Percentiles rank a stretch among this genome's conserved stretches.
Evolutionary conservation across 2,888 invertebrate genomes (phyloP).

Genomic region (Amblyjoppa proteus): DNA sequence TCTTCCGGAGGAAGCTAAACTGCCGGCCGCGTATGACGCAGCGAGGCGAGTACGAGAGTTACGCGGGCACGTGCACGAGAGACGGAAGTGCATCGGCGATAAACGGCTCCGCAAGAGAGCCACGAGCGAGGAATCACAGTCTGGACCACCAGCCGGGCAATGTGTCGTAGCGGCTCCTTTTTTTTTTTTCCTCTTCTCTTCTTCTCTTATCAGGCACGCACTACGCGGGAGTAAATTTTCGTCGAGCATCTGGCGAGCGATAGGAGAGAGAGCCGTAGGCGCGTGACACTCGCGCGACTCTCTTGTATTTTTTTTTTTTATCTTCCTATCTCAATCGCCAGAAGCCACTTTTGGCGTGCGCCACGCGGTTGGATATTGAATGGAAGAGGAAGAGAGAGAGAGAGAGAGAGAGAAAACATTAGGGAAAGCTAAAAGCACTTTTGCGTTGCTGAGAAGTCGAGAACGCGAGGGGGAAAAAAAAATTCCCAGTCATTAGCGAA

Average conservation of each 20-base stretch:
- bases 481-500: slow-evolving; percentile 72
- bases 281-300: slow-evolving; percentile 66
- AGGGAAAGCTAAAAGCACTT: neutral
- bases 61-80: neutral
- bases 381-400: slow-evolving; percentile 11
- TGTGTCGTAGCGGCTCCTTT: slow-evolving; percentile 35
- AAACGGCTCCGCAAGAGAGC: slow-evolving; percentile 17
- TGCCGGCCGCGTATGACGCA: neutral
- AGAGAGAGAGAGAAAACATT: slow-evolving; percentile 12
- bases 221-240: slow-evolving; percentile 47
- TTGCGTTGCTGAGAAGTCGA: slow-evolving; percentile 11
- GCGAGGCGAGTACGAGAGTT: neutral
- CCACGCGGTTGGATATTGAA: slow-evolving; percentile 25
- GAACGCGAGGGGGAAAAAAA: slow-evolving; percentile 42
- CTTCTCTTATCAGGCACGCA: slow-evolving; percentile 46
- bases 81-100: slow-evolving; percentile 27
- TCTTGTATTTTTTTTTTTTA: slow-evolving; percentile 33
- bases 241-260: slow-evolving; percentile 59
- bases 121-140: slow-evolving; percentile 10
- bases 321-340: slow-evolving; percentile 63
- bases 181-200: slow-evolving; percentile 11
- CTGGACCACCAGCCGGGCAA: slow-evolving; percentile 47
- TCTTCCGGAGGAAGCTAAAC: slow-evolving; percentile 25
- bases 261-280: slow-evolving; percentile 25
- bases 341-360: slow-evolving; percentile 62